Percentiles rank a stretch among this genome's conserved stretches.
phyloP scores from a whole-genome alignment of 53 echinoderm and acorn worm genomes.

The Echinarachnius parma region DNA sequence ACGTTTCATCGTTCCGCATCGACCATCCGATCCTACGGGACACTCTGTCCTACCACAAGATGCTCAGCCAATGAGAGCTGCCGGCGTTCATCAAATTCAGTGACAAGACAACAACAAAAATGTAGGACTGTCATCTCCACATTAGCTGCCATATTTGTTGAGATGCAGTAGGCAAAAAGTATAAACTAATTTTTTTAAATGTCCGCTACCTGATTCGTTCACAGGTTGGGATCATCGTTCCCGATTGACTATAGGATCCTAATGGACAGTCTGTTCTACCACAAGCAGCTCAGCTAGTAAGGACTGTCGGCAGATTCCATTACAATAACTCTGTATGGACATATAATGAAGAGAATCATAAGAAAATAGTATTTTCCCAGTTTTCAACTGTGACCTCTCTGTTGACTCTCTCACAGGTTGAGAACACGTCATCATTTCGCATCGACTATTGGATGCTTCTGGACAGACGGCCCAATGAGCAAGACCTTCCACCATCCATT shows the following conservation, averaged over 20 bases:
- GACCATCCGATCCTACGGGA: slow-evolving; percentile 78
- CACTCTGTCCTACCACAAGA: slow-evolving; percentile 71
- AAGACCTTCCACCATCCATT: too few species aligned
- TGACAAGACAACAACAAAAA: slow-evolving; percentile 1
- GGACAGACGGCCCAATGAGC: too few species aligned
- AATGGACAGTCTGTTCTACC: slow-evolving; percentile 77
- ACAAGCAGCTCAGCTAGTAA: slow-evolving; percentile 53
- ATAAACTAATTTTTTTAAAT: neutral
- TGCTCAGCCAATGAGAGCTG: slow-evolving; percentile 53
- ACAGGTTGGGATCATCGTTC: slow-evolving; percentile 90
- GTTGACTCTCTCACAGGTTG: too few species aligned
- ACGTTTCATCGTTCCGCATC: slow-evolving; percentile 78
- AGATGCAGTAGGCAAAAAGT: too few species aligned
- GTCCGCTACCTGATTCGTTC: too few species aligned
- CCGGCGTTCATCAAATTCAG: slow-evolving; percentile 69
- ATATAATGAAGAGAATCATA: too few species aligned
- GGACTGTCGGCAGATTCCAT: slow-evolving; percentile 73
- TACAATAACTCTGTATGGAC: too few species aligned
- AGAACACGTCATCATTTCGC: too few species aligned
- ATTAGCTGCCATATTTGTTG: too few species aligned
- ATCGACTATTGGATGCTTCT: too few species aligned
- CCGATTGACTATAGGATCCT: slow-evolving; percentile 79
- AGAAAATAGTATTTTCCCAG: too few species aligned
- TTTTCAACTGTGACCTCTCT: too few species aligned
- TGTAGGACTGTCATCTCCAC: slow-evolving; percentile 82